A percentile compares a stretch with the other conserved stretches of the same genome.
These are phyloP conservation scores for Pipistrellus pygmaeus DNA, from an alignment of 2,797 vertebrate genomes.

Conservation along the genomic window DNA sequence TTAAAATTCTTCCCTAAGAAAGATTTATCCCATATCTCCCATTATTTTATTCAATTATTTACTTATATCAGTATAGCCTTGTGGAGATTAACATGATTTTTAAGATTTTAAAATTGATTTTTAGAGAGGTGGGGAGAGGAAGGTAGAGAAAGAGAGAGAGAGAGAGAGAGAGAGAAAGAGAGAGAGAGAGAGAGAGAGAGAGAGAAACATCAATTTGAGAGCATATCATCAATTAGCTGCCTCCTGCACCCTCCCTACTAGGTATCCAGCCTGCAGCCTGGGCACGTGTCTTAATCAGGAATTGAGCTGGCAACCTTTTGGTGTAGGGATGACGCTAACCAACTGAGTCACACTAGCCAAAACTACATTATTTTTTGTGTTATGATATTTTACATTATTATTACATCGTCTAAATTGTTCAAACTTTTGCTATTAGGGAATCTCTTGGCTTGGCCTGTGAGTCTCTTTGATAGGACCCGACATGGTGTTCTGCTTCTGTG, in stretches of 20 bases:
- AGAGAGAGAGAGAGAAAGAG: background rate
- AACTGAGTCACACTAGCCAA: background rate
- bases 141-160: background rate
- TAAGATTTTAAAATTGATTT: background rate
- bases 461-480: background rate
- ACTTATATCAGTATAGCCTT: background rate
- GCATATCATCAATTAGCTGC: background rate
- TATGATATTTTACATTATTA: constrained; percentile 4
- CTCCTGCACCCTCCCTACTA: background rate
- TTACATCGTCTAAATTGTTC: background rate
- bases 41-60: background rate
- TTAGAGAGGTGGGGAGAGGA: background rate
- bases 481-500: background rate
- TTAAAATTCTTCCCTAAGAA: background rate
- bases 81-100: background rate
- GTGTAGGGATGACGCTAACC: too few relatives aligned
- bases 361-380: background rate
- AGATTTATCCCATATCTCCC: background rate
- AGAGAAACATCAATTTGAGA: background rate
- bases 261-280: background rate
- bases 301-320: background rate
- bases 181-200: background rate
- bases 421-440: background rate
- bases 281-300: background rate
- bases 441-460: background rate